Evolutionary conservation across 2,888 invertebrate species (phyloP), one percentile per base, ranked within the genome.

Genomic region (Diachrysia chrysitis): DNA sequence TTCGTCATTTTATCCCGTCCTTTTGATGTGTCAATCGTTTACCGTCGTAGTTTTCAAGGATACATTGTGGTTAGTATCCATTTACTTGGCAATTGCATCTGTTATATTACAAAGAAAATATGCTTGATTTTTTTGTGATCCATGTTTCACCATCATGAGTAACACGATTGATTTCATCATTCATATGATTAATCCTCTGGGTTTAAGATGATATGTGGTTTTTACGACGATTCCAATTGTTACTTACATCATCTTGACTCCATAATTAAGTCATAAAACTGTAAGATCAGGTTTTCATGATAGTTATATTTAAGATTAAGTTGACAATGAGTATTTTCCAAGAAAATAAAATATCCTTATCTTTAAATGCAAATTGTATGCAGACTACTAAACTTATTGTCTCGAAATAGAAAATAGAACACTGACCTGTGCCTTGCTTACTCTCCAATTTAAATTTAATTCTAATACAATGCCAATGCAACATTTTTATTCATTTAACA

Each of bases 21-120:
- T n/a, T 53, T 51, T 54, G n/a, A 25, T 59, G 62, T 59, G 29
- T 35, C 25, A 29, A 21, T 16, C 12, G 21, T 14, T 21, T 60
- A 17, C 29, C 32, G 17, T 54, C 37, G 25, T 56, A 58, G 42
- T 9, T 37, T 32, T 71, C 71, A 77, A 78, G 76, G 74, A 61
- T 58, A 14, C 0, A 53, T 61, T 66, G 76, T 51, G 78, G 78
- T 73, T 48, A 2, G 62, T 10, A 32, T 29, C 29, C 29, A 29
- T 7, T 29, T 29, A n/a, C n/a, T n/a, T n/a, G n/a, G n/a, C n/a
- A n/a, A n/a, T n/a, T n/a, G 58, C 61, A 53, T 62, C 54, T 4
- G 6, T 56, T 10, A 10, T 32, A 10, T 10, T 32, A 71, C 72
- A 59, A 51, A 16, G 72, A 63, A 54, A 66, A 32, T 1, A 32